Base-by-base conservation (phyloP, 2,888 invertebrate genomes). In the Pyrgus malvae region DNA sequence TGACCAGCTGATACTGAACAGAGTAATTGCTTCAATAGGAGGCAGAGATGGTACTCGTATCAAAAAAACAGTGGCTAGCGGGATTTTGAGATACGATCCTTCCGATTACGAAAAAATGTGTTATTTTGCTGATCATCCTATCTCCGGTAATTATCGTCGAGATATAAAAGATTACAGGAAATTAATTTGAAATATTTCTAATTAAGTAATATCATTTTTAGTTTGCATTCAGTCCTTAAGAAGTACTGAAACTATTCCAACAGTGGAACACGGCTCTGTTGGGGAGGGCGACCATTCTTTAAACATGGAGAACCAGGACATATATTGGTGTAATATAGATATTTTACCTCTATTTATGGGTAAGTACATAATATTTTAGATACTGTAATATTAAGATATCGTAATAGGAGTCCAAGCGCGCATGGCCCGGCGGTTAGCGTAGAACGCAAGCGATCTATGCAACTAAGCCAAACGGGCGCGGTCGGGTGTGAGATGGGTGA, bases 81-180 rank as follows among this genome's bases (percentile, higher is more conserved):
- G 88, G 3, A 56, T 56, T 0, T 75, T 89, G 75, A 60, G 55
- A 12, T 89, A 79, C 51, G 83, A 87, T 59, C 87, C 89, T 0
- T 80, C 85, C 0, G 80, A 88, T 67, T 85, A 86, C 56, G 80
- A 81, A 49, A 83, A 78, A 70, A 86, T 89, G 83, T 75, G 78
- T 58, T 51, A 72, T 0, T 82, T 82, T 58, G 83, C 83, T 14
- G 77, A 88, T 61, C 62, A 55, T 49, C 88, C 89, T n/a, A 63
- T 90, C n/a, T 68, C 70, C 46, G 82, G 89, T 89, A 64, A n/a
- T n/a, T 61, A 65, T 49, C 25, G 9, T 9, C 9, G n/a, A 4
- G 23, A 23, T 23, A 0, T 11, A 6, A 29, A 29, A n/a, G n/a
- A n/a, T n/a, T n/a, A n/a, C n/a, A n/a, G n/a, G n/a, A n/a, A n/a